A percentile compares a stretch with the other conserved stretches of the same genome.
phyloP scores from a whole-genome alignment of 2,113 vertebrate genomes.

The Sterrhoptilus dennistouni region DNA sequence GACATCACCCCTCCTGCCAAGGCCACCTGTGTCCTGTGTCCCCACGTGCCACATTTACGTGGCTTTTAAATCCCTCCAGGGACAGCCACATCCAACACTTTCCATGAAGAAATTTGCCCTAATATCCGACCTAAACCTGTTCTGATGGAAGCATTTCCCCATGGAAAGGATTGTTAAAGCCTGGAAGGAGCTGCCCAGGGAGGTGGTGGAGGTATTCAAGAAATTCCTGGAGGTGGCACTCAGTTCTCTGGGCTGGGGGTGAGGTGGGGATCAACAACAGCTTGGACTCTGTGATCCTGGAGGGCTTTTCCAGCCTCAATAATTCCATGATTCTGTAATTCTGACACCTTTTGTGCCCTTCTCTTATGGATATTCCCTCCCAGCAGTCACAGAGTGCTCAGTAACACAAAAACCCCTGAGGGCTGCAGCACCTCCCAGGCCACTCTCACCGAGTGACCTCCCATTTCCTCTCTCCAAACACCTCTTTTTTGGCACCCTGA shows the following conservation, averaged over 20 bases:
- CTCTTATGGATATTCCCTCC: not conserved
- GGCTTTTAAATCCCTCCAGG: not conserved
- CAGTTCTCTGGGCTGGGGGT: not conserved
- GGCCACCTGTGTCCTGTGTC: not conserved
- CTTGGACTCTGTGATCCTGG: fast-evolving
- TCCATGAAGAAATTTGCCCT: not conserved
- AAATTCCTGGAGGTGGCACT: not conserved
- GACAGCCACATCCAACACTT: not conserved
- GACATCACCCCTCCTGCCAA: fast-evolving
- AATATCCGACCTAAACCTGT: not conserved
- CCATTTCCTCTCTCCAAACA: not conserved
- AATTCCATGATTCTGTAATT: not conserved
- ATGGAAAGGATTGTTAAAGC: fast-evolving
- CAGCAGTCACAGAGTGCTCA: too few species aligned
- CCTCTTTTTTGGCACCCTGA: not conserved
- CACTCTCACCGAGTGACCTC: not conserved
- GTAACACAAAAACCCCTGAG: fast-evolving
- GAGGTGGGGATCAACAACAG: fast-evolving
- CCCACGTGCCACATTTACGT: fast-evolving
- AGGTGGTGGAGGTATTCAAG: fast-evolving
- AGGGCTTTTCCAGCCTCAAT: fast-evolving
- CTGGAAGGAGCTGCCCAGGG: not conserved
- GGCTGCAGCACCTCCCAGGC: not conserved
- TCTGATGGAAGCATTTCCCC: not conserved
- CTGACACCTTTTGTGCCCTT: not conserved